Conservation (phyloP, 2,888 invertebrate species). For the Plebejus anna region DNA sequence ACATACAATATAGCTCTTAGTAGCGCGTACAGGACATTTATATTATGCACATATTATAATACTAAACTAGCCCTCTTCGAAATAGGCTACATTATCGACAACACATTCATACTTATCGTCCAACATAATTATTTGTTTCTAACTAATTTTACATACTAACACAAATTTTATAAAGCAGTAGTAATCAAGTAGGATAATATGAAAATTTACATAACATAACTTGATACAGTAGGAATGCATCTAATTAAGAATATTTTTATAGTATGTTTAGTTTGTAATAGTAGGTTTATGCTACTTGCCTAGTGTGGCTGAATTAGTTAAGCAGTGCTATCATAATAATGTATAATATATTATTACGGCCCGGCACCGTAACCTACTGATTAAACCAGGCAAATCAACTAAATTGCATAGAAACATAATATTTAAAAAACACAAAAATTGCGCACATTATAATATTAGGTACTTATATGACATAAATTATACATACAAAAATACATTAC, state of each 20-base stretch:
- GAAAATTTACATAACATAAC: neutral
- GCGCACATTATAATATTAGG: conserved; percentile 14
- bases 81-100: neutral
- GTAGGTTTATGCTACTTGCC: neutral
- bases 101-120: neutral
- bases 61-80: conserved; percentile 11
- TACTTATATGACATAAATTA: conserved; percentile 21
- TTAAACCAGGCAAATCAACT: neutral
- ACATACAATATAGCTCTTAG: neutral
- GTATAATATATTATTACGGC: neutral
- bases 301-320: neutral
- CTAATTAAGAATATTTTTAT: neutral
- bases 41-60: neutral
- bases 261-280: neutral
- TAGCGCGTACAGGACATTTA: neutral
- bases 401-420: conserved; percentile 12
- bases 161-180: neutral
- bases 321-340: neutral
- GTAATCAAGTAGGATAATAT: neutral
- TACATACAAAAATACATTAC: conserved; percentile 28
- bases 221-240: neutral
- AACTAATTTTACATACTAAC: neutral
- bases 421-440: conserved; percentile 9
- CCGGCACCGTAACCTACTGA: conserved; percentile 16
- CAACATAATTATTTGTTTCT: neutral